Conservation (phyloP, 2,888 invertebrate genomes). For the Bimastos eiseni region DNA sequence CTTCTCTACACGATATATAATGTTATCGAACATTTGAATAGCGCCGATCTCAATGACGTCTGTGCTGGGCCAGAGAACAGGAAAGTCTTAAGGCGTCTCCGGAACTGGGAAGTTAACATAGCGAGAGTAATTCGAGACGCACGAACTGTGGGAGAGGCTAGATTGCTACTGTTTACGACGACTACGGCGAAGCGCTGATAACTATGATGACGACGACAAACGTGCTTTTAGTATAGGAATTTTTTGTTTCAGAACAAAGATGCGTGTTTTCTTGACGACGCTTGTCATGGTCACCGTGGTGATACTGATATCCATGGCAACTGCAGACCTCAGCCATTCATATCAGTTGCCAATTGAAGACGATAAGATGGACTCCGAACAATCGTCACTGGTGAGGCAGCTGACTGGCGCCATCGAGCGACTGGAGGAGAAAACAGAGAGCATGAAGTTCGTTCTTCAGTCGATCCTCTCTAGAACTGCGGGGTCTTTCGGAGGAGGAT, state of each 20-base stretch:
- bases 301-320: not conserved
- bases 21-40: too few relatives aligned
- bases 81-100: too few relatives aligned
- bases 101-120: too few relatives aligned
- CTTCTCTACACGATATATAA: too few relatives aligned
- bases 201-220: not conserved
- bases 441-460: not conserved
- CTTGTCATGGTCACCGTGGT: not conserved
- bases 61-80: too few relatives aligned
- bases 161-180: not conserved
- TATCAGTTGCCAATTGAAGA: not conserved
- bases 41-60: too few relatives aligned
- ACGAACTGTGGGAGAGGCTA: too few relatives aligned
- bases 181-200: not conserved
- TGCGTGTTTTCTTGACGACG: not conserved
- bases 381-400: not conserved
- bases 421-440: constrained; percentile 9
- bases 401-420: constrained; percentile 7
- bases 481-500: not conserved
- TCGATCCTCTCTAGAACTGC: not conserved
- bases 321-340: not conserved
- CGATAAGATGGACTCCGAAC: not conserved
- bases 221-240: not conserved
- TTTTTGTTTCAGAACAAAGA: not conserved
- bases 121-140: too few relatives aligned